Evolutionary conservation across 2,797 vertebrate genomes (phyloP).

Genomic region (Peromyscus attwateri): DNA sequence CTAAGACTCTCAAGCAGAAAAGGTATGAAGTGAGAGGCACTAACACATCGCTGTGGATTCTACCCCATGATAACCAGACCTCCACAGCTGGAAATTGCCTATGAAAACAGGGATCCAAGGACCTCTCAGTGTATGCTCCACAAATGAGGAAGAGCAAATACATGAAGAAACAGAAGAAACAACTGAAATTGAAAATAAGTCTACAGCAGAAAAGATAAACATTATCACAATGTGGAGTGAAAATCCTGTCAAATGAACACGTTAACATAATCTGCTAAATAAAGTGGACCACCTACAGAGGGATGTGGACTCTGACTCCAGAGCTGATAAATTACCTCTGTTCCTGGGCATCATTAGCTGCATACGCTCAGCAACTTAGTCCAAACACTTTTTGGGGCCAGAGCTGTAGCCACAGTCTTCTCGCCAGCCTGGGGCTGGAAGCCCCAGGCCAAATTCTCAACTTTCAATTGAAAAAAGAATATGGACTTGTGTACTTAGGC

Average conservation of each 20-base stretch:
- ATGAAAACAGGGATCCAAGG: neutral
- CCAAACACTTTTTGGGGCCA: too few species aligned
- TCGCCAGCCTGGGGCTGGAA: neutral
- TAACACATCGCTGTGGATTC: neutral
- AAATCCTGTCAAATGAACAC: neutral
- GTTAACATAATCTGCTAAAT: neutral
- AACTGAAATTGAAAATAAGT: neutral
- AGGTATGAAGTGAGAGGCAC: neutral
- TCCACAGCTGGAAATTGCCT: neutral
- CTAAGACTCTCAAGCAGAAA: slow-evolving; percentile 20
- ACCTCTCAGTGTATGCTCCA: neutral
- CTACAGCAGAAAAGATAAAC: neutral
- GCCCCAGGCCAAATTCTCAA: neutral
- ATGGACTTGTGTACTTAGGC: neutral
- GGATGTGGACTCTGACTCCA: too few species aligned
- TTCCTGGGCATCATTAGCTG: too few species aligned
- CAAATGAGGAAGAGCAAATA: neutral
- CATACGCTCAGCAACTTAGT: too few species aligned
- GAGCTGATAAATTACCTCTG: too few species aligned
- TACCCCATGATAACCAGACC: neutral
- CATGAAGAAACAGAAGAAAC: neutral
- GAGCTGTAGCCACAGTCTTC: neutral
- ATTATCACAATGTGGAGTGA: neutral
- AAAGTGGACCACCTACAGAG: neutral
- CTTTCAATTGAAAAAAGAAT: neutral